These are phyloP conservation scores for Acridotheres tristis DNA, from an alignment of 2,797 vertebrate species.

Conservation along the genomic window DNA sequence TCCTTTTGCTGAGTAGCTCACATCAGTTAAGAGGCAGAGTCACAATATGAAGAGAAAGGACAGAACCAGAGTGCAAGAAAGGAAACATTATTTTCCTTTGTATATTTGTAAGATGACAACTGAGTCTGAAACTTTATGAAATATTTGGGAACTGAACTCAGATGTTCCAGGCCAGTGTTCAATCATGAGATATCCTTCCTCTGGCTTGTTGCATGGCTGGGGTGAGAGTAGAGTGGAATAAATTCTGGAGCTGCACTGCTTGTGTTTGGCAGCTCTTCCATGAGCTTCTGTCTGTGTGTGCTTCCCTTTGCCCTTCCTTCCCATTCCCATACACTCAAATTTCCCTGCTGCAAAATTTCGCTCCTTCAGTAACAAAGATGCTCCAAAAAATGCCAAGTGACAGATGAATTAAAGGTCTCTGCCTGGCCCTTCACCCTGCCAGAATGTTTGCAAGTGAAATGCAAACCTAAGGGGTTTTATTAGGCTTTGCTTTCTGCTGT, in stretches of 20 bases:
- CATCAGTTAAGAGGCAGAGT: background rate
- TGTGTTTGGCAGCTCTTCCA: background rate
- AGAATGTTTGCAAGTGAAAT: background rate
- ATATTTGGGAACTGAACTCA: conserved; percentile 30
- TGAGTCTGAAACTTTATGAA: background rate
- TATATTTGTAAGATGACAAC: conserved; percentile 29
- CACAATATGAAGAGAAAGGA: background rate
- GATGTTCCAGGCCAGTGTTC: background rate
- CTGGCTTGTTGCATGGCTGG: background rate
- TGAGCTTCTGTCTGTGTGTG: background rate
- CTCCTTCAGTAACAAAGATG: background rate
- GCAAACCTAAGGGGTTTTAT: background rate
- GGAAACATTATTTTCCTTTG: conserved; percentile 58
- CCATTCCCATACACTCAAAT: background rate
- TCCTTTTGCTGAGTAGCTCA: conserved; percentile 14
- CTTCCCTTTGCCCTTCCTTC: background rate
- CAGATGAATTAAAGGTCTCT: background rate
- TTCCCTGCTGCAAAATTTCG: background rate
- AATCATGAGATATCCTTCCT: conserved; percentile 41
- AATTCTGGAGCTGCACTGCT: background rate
- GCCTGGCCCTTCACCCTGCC: background rate
- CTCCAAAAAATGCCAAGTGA: background rate
- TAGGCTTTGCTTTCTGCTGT: background rate
- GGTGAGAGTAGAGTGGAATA: background rate
- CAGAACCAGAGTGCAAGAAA: background rate